phyloP scores from a whole-genome alignment of 2,113 vertebrate species.

The Mus pahari region DNA sequence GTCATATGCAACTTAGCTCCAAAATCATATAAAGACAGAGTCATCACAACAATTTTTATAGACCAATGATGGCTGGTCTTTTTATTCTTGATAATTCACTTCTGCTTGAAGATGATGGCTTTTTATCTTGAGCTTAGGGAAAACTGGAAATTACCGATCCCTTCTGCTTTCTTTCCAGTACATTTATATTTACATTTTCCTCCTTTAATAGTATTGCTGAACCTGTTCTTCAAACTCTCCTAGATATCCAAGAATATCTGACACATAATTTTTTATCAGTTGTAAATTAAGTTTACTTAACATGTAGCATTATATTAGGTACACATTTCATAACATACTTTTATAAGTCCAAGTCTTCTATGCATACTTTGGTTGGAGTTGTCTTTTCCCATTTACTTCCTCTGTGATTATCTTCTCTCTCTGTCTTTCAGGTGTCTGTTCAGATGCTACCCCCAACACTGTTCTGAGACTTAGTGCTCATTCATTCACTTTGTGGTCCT shows the following conservation, averaged over 20 bases:
- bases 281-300: constrained; percentile 1
- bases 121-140: background rate
- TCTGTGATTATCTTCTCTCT: background rate
- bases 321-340: background rate
- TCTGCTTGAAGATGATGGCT: constrained; percentile 24
- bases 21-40: constrained; percentile 25
- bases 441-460: background rate
- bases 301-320: background rate
- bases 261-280: constrained; percentile 7
- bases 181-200: constrained; percentile 38
- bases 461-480: background rate
- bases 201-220: background rate
- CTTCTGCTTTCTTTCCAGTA: constrained; percentile 35
- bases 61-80: background rate
- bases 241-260: background rate
- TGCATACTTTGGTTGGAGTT: background rate
- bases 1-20: constrained; percentile 37
- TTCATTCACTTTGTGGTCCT: background rate
- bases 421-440: background rate
- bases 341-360: background rate
- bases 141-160: background rate
- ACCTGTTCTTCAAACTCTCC: background rate
- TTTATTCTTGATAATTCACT: background rate
- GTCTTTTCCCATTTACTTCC: background rate
- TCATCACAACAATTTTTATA: constrained; percentile 25